Evolutionary conservation across 2,888 invertebrate genomes (phyloP), one percentile per base, ranked within the genome.

Genomic region (Urechis unicinctus): DNA sequence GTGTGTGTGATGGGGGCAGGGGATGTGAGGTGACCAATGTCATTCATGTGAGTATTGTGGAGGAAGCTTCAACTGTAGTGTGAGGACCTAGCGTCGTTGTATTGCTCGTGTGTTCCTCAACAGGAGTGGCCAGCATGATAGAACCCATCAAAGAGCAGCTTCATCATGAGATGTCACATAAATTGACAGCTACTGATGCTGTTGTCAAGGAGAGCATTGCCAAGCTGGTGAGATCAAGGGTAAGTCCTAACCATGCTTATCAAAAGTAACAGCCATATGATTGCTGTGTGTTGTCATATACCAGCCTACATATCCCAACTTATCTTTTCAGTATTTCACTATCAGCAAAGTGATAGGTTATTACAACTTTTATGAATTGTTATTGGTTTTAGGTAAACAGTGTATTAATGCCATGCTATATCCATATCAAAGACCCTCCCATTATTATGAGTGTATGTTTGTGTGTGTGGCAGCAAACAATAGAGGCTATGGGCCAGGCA

Each of bases 151-250:
- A 87, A 58, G 82, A 83, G 52, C 86, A 89, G 69, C 80, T 92
- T 63, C 86, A 88, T 69, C 78, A 82, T 66, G 89, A 89, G 71
- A 82, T 90, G 60, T 83, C 85, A 36, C 83, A 84, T 76, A 88
- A 87, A 80, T 81, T 88, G 63, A 82, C 83, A 64, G 84, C 84
- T 63, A 86, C 88, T 54, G 91, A 91, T 79, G 79, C 83, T 49
- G 81, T 88, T 66, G 80, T 93, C 44, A 84, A 86, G 60, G 89
- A 91, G 53, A 90, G 88, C 75, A 85, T 93, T 60, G 82, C 84
- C 26, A 89, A 90, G 69, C 81, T 91, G 47, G 85, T 89, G 68
- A 85, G 83, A 68, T 89, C 88, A 75, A 88, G 89, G 83, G 89
- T 88, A 72, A 70, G 74, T 65, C 9, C 50, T 22, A 21, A 30